These are phyloP conservation scores for Botia almorhae DNA, from an alignment of 2,797 vertebrate genomes.

Conservation along the genomic window DNA sequence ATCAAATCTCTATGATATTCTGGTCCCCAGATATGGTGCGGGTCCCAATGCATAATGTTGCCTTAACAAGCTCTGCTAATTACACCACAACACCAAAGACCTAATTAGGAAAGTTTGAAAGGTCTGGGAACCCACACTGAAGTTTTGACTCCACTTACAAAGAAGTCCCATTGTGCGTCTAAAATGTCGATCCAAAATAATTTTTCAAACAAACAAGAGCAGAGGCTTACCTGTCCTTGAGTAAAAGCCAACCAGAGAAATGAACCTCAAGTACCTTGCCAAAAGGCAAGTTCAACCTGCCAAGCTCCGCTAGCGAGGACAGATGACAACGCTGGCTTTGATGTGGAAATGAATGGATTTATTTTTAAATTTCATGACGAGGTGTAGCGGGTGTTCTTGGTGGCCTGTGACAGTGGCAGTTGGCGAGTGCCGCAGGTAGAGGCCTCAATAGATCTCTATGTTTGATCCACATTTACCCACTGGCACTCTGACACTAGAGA, in stretches of 20 bases:
- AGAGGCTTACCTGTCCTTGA: constrained; percentile 56
- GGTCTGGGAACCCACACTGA: constrained; percentile 45
- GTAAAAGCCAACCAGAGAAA: constrained; percentile 57
- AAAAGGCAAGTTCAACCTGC: constrained; percentile 79
- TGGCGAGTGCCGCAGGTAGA: constrained; percentile 78
- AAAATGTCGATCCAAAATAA: constrained; percentile 54
- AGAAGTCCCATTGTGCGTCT: constrained; percentile 34
- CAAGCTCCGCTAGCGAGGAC: constrained; percentile 68
- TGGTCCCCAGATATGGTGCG: neutral
- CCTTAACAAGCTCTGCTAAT: neutral
- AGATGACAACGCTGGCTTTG: constrained; percentile 76
- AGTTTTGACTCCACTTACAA: constrained; percentile 50
- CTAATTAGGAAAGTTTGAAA: constrained; percentile 49
- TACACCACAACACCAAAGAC: neutral
- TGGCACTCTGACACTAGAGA: constrained; percentile 72
- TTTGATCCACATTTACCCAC: constrained; percentile 84
- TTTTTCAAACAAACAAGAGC: constrained; percentile 60
- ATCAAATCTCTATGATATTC: neutral
- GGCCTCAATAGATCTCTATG: constrained; percentile 82
- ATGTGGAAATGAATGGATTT: constrained; percentile 84
- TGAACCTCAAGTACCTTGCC: constrained; percentile 63
- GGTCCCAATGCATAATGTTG: neutral
- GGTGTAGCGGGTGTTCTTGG: constrained; percentile 78
- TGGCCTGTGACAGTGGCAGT: constrained; percentile 72
- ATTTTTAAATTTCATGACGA: constrained; percentile 78